Evolutionary conservation across 2,888 invertebrate genomes (phyloP), one percentile per base, ranked within the genome.

Genomic region (Dichetophora obliterata): DNA sequence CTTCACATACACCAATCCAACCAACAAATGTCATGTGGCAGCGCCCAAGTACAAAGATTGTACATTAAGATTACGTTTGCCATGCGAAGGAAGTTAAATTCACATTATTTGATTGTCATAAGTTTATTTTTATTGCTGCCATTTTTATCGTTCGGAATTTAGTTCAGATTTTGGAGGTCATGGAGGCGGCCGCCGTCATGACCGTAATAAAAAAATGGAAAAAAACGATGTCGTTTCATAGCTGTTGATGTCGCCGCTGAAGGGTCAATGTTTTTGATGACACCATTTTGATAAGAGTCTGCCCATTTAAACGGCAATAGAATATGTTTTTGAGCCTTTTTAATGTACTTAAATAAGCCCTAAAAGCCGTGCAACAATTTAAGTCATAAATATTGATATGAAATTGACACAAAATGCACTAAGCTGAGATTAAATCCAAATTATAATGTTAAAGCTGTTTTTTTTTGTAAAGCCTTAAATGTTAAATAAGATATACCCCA

Each of bases 191-290:
- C 43, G 65, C 22, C 37, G 14, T 75, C 24, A 50, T 52, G 54
- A 52, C 54, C 52, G 24, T 57, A 71, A 71, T 71, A 71, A 71
- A 71, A 71, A 54, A n/a, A 19, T 16, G 16, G 9, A n/a, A 43
- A 43, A 43, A 43, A 43, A 43, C 43, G 43, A 43, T 14, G 14
- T 43, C 11, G 2, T 48, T 50, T 69, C 68, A 69, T 27, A 50
- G 22, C 54, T 19, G 16, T 52, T 50, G 68, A 9, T 65, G 66
- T 54, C 24, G 24, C 24, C 34, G 34, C 14, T 52, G 16, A 31
- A 52, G 61, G 73, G 63, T 74, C 74, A 74, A 74, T 52, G 65
- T 59, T 57, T 31, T 74, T 66, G 75, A 72, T 65, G 65, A 50
- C 34, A 59, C 24, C 57, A 59, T 71, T 31, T 59, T 71, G 71